Evolutionary conservation across 2,113 vertebrate species (phyloP).

Genomic region (Paradoxurus hermaphroditus): DNA sequence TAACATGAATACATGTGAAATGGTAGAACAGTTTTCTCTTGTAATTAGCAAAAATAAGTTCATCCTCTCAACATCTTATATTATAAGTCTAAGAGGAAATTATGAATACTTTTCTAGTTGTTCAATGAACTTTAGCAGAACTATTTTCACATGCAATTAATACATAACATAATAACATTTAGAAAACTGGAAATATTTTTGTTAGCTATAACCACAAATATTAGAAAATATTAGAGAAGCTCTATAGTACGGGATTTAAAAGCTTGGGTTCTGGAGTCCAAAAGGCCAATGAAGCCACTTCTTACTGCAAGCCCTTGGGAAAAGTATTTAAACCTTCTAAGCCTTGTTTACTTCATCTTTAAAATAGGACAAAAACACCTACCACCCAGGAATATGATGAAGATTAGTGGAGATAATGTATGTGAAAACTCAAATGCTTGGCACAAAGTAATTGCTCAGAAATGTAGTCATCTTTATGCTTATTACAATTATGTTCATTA

Average conservation of each 20-base stretch:
- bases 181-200: background rate
- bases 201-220: background rate
- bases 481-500: background rate
- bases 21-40: background rate
- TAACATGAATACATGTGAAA: background rate
- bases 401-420: background rate
- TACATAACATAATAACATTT: background rate
- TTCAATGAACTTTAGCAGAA: background rate
- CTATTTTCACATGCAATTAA: background rate
- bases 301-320: background rate
- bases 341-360: background rate
- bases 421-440: background rate
- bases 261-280: background rate
- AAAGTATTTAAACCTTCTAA: background rate
- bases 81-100: background rate
- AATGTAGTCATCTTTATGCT: background rate
- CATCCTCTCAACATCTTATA: background rate
- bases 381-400: background rate
- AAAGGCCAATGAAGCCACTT: background rate
- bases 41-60: constrained; percentile 19
- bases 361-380: background rate
- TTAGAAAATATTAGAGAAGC: background rate
- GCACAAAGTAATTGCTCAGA: background rate
- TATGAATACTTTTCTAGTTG: background rate
- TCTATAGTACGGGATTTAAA: background rate